Evolutionary conservation across 2,113 vertebrate species (phyloP).

Genomic region (Zosterops borbonicus): DNA sequence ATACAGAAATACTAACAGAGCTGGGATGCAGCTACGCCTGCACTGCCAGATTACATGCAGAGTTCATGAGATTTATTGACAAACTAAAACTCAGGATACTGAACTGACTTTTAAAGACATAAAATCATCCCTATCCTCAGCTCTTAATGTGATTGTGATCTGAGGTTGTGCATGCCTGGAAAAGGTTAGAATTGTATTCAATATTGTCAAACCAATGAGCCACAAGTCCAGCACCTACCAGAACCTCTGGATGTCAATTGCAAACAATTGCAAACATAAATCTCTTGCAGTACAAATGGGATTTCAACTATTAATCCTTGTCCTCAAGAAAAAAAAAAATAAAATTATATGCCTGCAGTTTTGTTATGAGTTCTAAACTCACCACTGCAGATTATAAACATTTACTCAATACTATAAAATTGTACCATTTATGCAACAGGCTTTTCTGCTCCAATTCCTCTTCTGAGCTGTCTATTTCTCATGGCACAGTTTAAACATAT

Average conservation of each 20-base stretch:
- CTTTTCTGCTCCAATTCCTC: conserved; percentile 7
- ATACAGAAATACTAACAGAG: not conserved
- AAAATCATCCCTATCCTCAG: not conserved
- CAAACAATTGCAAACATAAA: not conserved
- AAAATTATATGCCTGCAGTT: not conserved
- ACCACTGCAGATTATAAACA: not conserved
- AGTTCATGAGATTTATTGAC: not conserved
- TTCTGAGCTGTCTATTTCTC: not conserved
- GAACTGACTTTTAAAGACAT: not conserved
- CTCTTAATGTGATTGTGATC: not conserved
- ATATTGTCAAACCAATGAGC: not conserved
- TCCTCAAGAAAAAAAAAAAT: not conserved
- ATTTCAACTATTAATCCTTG: not conserved
- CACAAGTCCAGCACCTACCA: not conserved
- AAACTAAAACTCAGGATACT: not conserved
- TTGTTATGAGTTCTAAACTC: not conserved
- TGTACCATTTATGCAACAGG: not conserved
- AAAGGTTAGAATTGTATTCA: not conserved
- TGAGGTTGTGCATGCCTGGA: not conserved
- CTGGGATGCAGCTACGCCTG: not conserved
- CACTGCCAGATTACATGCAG: not conserved
- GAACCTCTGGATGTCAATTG: not conserved
- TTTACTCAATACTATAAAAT: conserved; percentile 8
- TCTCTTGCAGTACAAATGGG: not conserved
- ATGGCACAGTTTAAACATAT: not conserved